Base-by-base conservation (phyloP, 2,888 invertebrate species). In the Netelia virgata region DNA sequence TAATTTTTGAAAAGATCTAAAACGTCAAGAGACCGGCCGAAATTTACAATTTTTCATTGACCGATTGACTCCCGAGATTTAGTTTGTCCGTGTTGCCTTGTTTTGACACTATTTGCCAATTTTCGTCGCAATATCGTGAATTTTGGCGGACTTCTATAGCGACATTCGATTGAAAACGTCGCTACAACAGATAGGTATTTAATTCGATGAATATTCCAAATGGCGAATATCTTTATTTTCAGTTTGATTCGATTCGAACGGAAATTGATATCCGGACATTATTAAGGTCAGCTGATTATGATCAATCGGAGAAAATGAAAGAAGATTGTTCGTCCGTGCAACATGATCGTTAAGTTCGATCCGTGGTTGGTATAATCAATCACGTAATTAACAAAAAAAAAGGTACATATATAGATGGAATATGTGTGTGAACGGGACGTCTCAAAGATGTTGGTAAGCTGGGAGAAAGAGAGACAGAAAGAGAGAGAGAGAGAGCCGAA, bases 391-490 rank as follows among this genome's bases (percentile, higher is more conserved):
- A 63, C 61, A 57, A 73, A 43, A 69, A 57, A 61, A 47, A 70
- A 57, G 53, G 47, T 47, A 59, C 28, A 23, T 20, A 14, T 36
- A 43, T 3, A 14, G 74, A 74, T 72, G 73, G 16, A 70, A 63
- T 20, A 73, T 72, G 43, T 72, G 59, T 53, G n/a, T 36, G 8
- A 36, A 36, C 23, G 23, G 50, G 78, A 70, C 69, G 75, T 66
- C 77, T 66, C 50, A 61, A 11, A 85, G 85, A 86, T 86, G 83
- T 84, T 68, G n/a, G 14, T 36, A 18, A 36, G n/a, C 57, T 43
- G n/a, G 50, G 73, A 87, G 72, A 79, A 50, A 55, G 73, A 80
- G 69, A 59, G 20, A 64, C 28, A 74, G 36, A 28, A 47, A 14
- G 36, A 66, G 68, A 77, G n/a, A n/a, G 28, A 18, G 55, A 11